Percentiles rank a stretch among this genome's conserved stretches.
Conservation (phyloP, 2,797 vertebrate genomes). For the Amazonetta brasiliensis region DNA sequence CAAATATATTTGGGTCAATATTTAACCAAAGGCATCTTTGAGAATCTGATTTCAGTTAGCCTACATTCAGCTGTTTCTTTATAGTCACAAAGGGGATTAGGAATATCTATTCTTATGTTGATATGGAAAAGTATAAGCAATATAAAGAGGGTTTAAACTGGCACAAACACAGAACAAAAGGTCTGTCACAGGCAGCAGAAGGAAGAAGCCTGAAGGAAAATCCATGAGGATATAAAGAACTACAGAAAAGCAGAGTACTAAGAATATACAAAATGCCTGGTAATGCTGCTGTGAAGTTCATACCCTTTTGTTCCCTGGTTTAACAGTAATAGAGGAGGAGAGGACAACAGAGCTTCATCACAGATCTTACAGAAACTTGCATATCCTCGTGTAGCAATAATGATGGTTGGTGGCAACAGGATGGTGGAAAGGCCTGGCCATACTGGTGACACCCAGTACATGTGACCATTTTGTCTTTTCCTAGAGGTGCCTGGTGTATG, state of each 20-base stretch:
- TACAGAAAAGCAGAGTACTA: background rate
- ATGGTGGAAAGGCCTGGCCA: rapidly evolving
- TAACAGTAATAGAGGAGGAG: background rate
- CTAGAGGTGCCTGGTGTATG: background rate
- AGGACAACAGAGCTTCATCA: background rate
- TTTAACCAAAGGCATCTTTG: background rate
- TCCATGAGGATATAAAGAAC: background rate
- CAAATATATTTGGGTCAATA: background rate
- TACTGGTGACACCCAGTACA: background rate
- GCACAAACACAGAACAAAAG: background rate
- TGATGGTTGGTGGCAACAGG: rapidly evolving
- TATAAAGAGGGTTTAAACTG: background rate
- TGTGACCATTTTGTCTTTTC: background rate
- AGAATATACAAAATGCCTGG: background rate
- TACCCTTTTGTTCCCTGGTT: background rate
- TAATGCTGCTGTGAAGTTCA: background rate
- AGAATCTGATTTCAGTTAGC: background rate
- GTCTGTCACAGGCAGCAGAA: background rate
- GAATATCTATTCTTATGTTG: background rate
- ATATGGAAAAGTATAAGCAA: background rate
- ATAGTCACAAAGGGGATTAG: background rate
- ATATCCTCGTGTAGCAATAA: background rate
- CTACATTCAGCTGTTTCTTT: background rate
- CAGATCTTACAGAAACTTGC: background rate
- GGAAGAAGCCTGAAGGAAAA: background rate